A percentile compares a stretch with the other conserved stretches of the same genome.
Conservation (phyloP, 2,888 invertebrate species). For the Pollenia griseotomentosa region DNA sequence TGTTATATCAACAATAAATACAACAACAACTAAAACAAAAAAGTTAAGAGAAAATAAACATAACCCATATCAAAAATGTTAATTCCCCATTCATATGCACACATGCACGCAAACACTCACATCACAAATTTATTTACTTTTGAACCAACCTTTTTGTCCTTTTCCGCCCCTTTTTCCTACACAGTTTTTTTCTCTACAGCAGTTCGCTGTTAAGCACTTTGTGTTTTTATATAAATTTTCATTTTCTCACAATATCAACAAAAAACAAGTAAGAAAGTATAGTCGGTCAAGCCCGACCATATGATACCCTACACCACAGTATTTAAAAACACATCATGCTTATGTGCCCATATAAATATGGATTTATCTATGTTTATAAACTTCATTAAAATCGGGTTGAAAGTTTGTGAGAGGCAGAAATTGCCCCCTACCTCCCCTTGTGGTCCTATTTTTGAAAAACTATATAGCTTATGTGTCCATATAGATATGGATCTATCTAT, state of each 20-base stretch:
- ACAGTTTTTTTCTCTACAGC: neutral
- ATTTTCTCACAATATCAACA: constrained; percentile 48
- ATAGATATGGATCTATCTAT: too few species aligned
- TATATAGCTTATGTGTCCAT: too few species aligned
- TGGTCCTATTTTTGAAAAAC: too few species aligned
- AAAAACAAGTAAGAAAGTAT: constrained; percentile 5
- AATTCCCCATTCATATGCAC: constrained; percentile 54
- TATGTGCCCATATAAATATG: too few species aligned
- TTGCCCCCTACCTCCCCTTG: too few species aligned
- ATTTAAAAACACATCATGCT: too few species aligned
- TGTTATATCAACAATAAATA: constrained; percentile 3
- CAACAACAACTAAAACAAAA: neutral
- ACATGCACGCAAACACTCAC: neutral
- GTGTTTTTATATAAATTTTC: constrained; percentile 26
- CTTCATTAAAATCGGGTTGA: too few species aligned
- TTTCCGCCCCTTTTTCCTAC: neutral
- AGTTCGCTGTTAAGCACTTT: neutral
- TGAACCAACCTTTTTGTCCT: neutral
- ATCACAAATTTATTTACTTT: constrained; percentile 1
- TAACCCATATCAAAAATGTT: constrained; percentile 55
- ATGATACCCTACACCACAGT: too few species aligned
- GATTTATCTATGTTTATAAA: too few species aligned
- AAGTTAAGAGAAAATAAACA: constrained; percentile 17
- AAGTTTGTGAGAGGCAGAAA: too few species aligned
- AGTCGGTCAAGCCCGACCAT: too few species aligned